Percentiles rank a stretch among this genome's conserved stretches.
phyloP scores from a whole-genome alignment of 1,140 invertebrate genomes.

The Atta colombica region DNA sequence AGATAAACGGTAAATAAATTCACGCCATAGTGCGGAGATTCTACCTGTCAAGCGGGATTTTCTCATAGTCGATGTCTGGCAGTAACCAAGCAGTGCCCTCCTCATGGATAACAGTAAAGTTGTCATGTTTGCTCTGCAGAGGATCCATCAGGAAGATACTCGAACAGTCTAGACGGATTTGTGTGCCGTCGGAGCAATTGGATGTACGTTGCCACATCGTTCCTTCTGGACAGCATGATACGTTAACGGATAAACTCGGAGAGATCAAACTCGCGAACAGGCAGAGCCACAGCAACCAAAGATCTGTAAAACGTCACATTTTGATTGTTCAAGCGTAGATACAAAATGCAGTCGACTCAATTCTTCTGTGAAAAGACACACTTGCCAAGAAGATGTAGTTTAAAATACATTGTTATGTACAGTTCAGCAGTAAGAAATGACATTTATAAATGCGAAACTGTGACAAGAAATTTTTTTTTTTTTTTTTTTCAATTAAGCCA shows the following conservation, averaged over 20 bases:
- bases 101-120: constrained; percentile 59
- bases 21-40: neutral
- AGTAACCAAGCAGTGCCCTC: constrained; percentile 51
- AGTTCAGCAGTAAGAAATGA: neutral
- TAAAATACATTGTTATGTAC: neutral
- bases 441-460: neutral
- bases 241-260: constrained; percentile 24
- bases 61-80: neutral
- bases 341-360: neutral
- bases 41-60: constrained; percentile 63
- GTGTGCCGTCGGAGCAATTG: constrained; percentile 75
- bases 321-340: neutral
- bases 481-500: constrained; percentile 35
- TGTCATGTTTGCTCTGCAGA: constrained; percentile 19
- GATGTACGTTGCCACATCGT: neutral
- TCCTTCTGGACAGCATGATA: constrained; percentile 67
- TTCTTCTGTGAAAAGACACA: neutral
- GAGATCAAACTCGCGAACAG: constrained; percentile 31
- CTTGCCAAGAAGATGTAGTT: neutral
- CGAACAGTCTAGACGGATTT: constrained; percentile 68
- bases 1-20: constrained; percentile 11
- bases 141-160: constrained; percentile 65
- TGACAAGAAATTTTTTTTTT: constrained; percentile 26
- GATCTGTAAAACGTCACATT: constrained; percentile 16
- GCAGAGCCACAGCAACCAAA: constrained; percentile 54